phyloP scores from a whole-genome alignment of 2,797 vertebrate species.

The Menidia menidia region DNA sequence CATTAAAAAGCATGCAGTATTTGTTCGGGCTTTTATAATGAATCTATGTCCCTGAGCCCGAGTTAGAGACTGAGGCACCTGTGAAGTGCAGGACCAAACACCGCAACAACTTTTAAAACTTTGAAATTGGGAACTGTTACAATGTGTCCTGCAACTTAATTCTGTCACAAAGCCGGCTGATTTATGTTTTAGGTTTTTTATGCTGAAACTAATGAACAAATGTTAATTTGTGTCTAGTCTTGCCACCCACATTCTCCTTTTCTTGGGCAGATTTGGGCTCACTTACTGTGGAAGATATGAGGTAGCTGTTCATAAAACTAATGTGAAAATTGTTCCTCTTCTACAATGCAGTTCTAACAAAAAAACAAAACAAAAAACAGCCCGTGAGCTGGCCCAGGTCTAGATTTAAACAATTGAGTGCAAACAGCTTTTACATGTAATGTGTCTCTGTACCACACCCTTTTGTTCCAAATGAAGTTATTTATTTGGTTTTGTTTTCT shows the following conservation, averaged over 20 bases:
- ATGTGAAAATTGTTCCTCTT: conserved; percentile 14
- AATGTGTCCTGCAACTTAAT: conserved; percentile 21
- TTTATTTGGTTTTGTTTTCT: conserved; percentile 83
- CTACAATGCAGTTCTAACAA: conserved; percentile 38
- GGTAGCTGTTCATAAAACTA: conserved; percentile 54
- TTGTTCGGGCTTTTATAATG: conserved; percentile 75
- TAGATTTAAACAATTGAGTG: conserved; percentile 32
- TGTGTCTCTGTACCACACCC: conserved; percentile 60
- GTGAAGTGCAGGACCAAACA: conserved; percentile 12
- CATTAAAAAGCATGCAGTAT: conserved; percentile 29
- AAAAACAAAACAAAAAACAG: conserved; percentile 42
- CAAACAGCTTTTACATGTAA: conserved; percentile 43
- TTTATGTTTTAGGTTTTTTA: background rate
- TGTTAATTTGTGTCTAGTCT: conserved; percentile 33
- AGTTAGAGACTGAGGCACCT: background rate
- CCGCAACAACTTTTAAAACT: background rate
- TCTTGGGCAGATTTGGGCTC: conserved; percentile 62
- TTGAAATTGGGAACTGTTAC: conserved; percentile 3
- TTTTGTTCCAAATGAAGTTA: conserved; percentile 71
- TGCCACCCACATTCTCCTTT: conserved; percentile 33
- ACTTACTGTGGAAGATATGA: conserved; percentile 71
- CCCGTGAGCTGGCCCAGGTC: conserved; percentile 37
- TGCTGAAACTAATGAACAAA: conserved; percentile 18
- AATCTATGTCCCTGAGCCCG: conserved; percentile 27
- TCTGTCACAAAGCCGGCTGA: conserved; percentile 11